Conservation (phyloP, 1,140 invertebrate genomes). For the Drosophila saltans region DNA sequence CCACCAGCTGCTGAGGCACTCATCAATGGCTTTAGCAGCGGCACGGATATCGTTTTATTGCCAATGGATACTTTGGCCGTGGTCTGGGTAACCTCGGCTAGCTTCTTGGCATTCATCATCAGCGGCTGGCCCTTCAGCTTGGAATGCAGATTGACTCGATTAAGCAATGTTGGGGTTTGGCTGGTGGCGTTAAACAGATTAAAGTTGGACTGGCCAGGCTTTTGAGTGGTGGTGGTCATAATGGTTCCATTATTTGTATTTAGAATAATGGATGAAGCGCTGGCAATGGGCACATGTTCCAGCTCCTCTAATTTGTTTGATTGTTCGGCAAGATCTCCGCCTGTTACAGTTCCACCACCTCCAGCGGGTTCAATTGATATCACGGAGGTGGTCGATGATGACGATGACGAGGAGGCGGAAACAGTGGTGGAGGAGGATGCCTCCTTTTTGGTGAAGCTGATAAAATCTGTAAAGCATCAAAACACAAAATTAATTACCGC, state of each 20-base stretch:
- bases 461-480: conserved; percentile 37
- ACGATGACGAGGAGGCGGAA: conserved; percentile 55
- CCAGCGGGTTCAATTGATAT: conserved; percentile 63
- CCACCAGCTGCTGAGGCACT: conserved; percentile 55
- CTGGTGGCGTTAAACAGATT: conserved; percentile 54
- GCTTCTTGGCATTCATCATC: conserved; percentile 72
- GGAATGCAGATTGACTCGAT: conserved; percentile 60
- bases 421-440: conserved; percentile 14
- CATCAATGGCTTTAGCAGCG: conserved; percentile 84
- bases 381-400: conserved; percentile 63
- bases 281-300: conserved; percentile 40
- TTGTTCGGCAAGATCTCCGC: conserved; percentile 28
- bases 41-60: conserved; percentile 86
- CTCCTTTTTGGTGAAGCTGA: conserved; percentile 77
- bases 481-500: background rate
- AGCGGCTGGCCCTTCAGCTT: conserved; percentile 66
- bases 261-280: conserved; percentile 20
- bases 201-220: conserved; percentile 43
- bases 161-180: conserved; percentile 50
- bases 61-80: conserved; percentile 85
- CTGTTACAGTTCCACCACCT: conserved; percentile 19
- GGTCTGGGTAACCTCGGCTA: conserved; percentile 73
- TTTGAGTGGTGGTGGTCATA: conserved; percentile 48
- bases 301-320: conserved; percentile 48
- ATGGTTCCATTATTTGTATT: conserved; percentile 41